Conservation (phyloP, 1,140 invertebrate genomes). For the Formica selysi region DNA sequence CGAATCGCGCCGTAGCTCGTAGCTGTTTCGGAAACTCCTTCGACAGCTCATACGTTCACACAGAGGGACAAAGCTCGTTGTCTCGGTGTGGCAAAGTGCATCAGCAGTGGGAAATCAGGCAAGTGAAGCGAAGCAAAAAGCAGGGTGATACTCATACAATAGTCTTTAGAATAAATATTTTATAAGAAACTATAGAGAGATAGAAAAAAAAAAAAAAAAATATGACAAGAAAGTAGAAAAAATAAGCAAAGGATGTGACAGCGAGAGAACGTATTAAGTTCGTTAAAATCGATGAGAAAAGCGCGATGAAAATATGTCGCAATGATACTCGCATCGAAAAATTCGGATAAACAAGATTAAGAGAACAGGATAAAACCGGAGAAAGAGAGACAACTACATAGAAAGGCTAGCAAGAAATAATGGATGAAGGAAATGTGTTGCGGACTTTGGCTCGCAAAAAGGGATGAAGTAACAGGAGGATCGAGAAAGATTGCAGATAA, state of each 20-base stretch:
- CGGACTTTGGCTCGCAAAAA: slow-evolving; percentile 38
- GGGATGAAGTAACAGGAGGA: slow-evolving; percentile 5
- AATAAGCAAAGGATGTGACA: neutral
- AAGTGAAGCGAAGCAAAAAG: neutral
- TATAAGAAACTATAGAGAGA: neutral
- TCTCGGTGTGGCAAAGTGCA: neutral
- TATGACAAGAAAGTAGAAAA: neutral
- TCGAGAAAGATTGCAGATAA: slow-evolving; percentile 55
- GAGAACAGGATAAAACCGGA: slow-evolving; percentile 35
- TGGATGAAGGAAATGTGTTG: slow-evolving; percentile 48
- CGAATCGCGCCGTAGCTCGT: slow-evolving; percentile 16
- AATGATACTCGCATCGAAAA: neutral
- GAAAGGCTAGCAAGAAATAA: neutral
- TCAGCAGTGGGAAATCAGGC: neutral
- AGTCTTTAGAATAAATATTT: neutral
- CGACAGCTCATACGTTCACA: slow-evolving; percentile 46
- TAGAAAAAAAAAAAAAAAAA: neutral
- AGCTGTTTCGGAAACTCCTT: slow-evolving; percentile 52
- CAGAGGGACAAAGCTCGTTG: neutral
- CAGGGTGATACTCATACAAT: neutral
- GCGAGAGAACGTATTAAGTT: slow-evolving; percentile 13
- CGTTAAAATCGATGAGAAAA: slow-evolving; percentile 12
- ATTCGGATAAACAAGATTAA: slow-evolving; percentile 34
- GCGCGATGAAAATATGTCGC: neutral
- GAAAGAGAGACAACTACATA: neutral